Percentiles rank a stretch among this genome's conserved stretches.
These are phyloP conservation scores for Diarsia dahlii DNA, from an alignment of 2,888 invertebrate genomes.

Conservation along the genomic window DNA sequence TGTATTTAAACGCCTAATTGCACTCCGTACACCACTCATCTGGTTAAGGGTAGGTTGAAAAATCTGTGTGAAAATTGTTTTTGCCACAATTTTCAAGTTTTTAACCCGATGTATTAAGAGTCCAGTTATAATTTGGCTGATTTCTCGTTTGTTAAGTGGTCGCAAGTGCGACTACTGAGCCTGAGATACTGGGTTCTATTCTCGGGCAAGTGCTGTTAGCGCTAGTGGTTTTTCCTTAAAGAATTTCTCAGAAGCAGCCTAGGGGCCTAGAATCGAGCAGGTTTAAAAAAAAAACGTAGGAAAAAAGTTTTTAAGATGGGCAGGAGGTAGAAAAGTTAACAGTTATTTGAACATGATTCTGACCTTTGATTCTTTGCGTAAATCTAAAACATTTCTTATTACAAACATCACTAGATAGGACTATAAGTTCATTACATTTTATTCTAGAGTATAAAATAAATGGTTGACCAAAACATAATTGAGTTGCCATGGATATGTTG, in stretches of 20 bases:
- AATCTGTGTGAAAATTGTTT: not conserved
- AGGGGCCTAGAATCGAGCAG: no score
- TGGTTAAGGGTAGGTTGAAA: constrained; percentile 66
- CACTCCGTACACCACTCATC: constrained; percentile 64
- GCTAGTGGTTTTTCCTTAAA: no score
- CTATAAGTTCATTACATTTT: not conserved
- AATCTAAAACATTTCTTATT: not conserved
- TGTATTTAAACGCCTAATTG: constrained; percentile 77
- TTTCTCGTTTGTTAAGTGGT: no score
- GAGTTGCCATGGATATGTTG: not conserved
- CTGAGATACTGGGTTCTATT: no score
- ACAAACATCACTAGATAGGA: not conserved
- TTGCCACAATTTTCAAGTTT: not conserved
- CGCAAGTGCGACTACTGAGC: no score
- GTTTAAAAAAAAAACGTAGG: no score
- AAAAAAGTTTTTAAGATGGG: no score
- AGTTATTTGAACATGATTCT: not conserved
- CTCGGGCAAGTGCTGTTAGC: no score
- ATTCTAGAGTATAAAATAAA: not conserved
- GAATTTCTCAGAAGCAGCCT: no score
- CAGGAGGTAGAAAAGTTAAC: no score
- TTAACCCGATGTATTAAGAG: not conserved
- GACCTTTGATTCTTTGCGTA: not conserved
- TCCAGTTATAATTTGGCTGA: no score
- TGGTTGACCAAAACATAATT: not conserved